Percentiles rank a stretch among this genome's conserved stretches.
Evolutionary conservation across 2,113 vertebrate genomes (phyloP).

Genomic region (Psittacara wagleri): DNA sequence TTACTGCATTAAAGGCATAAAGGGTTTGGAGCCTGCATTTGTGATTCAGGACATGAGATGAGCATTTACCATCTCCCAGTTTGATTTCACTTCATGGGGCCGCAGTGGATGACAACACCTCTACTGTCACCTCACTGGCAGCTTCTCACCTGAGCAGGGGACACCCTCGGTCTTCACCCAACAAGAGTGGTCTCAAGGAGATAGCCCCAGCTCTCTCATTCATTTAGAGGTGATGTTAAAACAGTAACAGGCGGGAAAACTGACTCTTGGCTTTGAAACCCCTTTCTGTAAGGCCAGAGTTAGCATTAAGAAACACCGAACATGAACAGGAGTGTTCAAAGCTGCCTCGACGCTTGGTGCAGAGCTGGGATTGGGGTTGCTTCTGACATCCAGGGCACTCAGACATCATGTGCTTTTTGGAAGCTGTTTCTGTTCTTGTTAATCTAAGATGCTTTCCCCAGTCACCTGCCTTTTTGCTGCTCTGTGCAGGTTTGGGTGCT

Average conservation of each 20-base stretch:
- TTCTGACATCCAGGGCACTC: background rate
- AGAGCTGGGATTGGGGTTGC: background rate
- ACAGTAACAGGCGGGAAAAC: background rate
- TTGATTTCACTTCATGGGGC: background rate
- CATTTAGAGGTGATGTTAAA: background rate
- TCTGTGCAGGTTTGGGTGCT: background rate
- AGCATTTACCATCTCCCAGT: background rate
- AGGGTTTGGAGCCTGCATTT: background rate
- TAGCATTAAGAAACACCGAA: fast-evolving
- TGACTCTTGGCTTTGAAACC: background rate
- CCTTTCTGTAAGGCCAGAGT: background rate
- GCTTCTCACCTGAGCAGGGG: background rate
- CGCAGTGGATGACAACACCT: background rate
- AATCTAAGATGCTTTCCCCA: background rate
- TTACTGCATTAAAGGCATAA: background rate
- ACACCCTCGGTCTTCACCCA: background rate
- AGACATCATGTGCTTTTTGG: background rate
- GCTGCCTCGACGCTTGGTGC: background rate
- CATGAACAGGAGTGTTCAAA: background rate
- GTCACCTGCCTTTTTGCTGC: background rate
- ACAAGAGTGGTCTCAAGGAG: background rate
- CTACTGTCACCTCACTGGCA: background rate
- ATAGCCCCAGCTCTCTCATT: background rate
- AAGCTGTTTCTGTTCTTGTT: background rate
- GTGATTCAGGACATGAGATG: background rate